These are phyloP conservation scores for Lissonota sp. DNA, from an alignment of 2,888 invertebrate species.

Conservation along the genomic window DNA sequence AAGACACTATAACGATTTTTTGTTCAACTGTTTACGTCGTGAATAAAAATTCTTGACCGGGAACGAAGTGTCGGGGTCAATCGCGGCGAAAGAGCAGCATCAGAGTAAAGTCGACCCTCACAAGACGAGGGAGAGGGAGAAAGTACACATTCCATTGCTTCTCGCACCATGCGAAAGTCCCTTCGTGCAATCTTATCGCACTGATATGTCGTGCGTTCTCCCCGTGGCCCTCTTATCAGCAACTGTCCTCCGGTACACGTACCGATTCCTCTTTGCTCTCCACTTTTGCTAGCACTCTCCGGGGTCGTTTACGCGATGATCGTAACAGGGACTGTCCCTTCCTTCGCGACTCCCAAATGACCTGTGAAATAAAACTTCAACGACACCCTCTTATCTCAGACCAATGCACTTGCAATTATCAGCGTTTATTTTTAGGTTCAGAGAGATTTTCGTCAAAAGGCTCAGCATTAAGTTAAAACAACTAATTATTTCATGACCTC, in stretches of 20 bases:
- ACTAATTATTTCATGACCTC: too few species aligned
- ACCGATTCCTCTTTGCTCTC: constrained; percentile 66
- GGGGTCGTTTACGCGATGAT: constrained; percentile 39
- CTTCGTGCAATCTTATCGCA: constrained; percentile 67
- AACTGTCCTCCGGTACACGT: constrained; percentile 68
- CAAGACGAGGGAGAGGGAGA: constrained; percentile 19
- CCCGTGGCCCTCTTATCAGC: constrained; percentile 68
- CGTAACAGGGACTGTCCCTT: too few species aligned
- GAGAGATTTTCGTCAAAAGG: too few species aligned
- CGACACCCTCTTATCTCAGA: too few species aligned
- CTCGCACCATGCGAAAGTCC: constrained; percentile 67
- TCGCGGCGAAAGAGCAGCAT: constrained; percentile 22
- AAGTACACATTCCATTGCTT: constrained; percentile 52
- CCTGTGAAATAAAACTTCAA: too few species aligned
- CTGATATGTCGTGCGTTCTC: constrained; percentile 65
- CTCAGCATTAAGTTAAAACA: too few species aligned
- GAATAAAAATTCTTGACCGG: not conserved
- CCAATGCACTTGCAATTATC: too few species aligned
- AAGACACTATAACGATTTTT: too few species aligned
- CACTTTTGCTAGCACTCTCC: constrained; percentile 61
- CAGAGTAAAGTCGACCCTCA: constrained; percentile 7
- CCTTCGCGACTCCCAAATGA: too few species aligned
- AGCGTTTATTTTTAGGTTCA: too few species aligned
- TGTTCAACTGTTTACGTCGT: too few species aligned
- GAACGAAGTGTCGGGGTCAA: constrained; percentile 46